Base-by-base conservation (phyloP, 2,113 vertebrate genomes). In the Condylura cristata region DNA sequence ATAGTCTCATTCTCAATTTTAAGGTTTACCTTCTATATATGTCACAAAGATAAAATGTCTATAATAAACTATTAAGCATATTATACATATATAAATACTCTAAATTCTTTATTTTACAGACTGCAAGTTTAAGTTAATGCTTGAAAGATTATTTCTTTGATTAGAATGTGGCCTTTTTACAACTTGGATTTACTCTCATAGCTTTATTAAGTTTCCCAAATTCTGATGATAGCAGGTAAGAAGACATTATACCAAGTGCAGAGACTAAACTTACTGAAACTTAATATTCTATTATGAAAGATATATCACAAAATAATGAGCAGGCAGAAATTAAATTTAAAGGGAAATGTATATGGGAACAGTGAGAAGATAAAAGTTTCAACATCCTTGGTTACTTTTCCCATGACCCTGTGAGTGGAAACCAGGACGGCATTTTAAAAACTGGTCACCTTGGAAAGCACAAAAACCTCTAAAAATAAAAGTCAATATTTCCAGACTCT, bases 381-480 rank as follows among this genome's bases (percentile, higher is more conserved):
- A 30, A 9, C 16, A 58, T 66, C 89, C 28, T 92, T 94, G 58
- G 41, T 65, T 70, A 71, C 56, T 84, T 86, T 86, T 76, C 88
- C 65, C 53, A 32, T 51, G 80, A 91, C 41, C 37, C 74, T 70
- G 60, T 51, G 41, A 94, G 14, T 89, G 78, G 84, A 93, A 94
- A 94, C 48, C 80, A 89, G 53, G 44, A 34, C 37, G 78, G 58
- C n/a, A 70, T 37, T 92, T 84, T 39, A 85, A 85, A 82, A 41
- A 39, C 56, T 13, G 56, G 86, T 96, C 94, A 97, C 96, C 95
- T 87, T 96, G 96, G 80, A 93, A 96, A 96, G 81, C 37, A 56
- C 72, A 89, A 78, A 93, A 92, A 94, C 91, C 91, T 95, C 93
- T 93, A 95, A 96, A 96, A 96, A 95, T 96, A 94, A 97, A 96